Conservation (phyloP, 2,113 vertebrate genomes). For the Dipodomys stephensi region DNA sequence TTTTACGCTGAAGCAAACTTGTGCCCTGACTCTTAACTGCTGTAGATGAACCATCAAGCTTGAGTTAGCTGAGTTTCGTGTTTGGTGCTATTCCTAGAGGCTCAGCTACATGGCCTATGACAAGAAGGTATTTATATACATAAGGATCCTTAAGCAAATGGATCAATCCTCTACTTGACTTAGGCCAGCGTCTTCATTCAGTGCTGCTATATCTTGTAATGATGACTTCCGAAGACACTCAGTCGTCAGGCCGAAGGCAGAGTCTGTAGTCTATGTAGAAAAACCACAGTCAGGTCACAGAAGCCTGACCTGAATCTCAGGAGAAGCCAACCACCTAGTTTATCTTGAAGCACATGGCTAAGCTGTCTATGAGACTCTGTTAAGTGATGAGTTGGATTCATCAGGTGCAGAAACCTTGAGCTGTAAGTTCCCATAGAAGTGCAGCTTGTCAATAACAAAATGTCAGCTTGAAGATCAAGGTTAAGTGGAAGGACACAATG, state of each 20-base stretch:
- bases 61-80: not conserved
- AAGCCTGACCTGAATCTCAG: accelerated
- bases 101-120: not conserved
- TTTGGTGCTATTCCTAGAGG: not conserved
- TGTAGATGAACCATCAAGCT: not conserved
- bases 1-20: too few relatives aligned
- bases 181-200: not conserved
- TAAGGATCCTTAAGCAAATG: not conserved
- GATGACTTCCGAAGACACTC: not conserved
- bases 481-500: not conserved
- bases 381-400: not conserved
- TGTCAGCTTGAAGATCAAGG: not conserved
- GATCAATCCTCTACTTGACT: not conserved
- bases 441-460: not conserved
- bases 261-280: accelerated
- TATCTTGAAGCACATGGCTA: not conserved
- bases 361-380: accelerated
- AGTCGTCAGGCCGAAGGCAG: not conserved
- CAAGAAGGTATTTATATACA: too few relatives aligned
- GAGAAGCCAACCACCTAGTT: not conserved
- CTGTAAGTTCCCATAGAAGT: not conserved
- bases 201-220: not conserved
- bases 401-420: not conserved
- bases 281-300: not conserved
- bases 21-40: not conserved